Evolutionary conservation across 2,888 invertebrate genomes (phyloP).

Genomic region (Noctua pronuba): DNA sequence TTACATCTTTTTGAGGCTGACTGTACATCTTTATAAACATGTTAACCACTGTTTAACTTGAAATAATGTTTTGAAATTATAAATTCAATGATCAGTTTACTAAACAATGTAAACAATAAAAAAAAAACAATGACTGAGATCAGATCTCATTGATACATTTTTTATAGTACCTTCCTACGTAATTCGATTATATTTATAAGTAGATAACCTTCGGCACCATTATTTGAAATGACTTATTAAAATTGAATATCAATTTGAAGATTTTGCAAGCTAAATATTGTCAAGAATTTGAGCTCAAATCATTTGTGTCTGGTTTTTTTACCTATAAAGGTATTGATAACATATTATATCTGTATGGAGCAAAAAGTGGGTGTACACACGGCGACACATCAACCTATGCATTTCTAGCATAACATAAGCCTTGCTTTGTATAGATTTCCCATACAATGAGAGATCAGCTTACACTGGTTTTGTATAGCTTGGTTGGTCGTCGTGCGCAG

Average conservation of each 20-base stretch:
- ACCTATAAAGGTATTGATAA: background rate
- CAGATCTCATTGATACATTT: background rate
- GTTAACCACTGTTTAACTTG: background rate
- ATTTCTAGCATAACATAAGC: too few species aligned
- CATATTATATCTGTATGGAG: background rate
- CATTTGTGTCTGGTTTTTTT: background rate
- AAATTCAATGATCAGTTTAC: background rate
- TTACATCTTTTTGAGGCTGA: too few species aligned
- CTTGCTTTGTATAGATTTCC: too few species aligned
- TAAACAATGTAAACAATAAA: background rate
- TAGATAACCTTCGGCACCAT: constrained; percentile 29
- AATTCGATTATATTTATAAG: background rate
- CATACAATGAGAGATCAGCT: too few species aligned
- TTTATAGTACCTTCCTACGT: background rate
- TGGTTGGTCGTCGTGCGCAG: too few species aligned
- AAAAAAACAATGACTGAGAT: background rate
- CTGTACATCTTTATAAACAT: background rate
- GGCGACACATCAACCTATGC: too few species aligned
- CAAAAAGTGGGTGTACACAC: background rate
- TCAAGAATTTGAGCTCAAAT: background rate
- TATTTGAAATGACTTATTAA: background rate
- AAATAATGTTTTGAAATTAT: background rate
- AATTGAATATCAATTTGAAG: constrained; percentile 2
- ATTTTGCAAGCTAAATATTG: background rate
- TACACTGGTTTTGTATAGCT: too few species aligned